Percentiles rank a stretch among this genome's conserved stretches.
These are phyloP conservation scores for Styela plicata DNA, from an alignment of 23 tunicate genomes.

Conservation along the genomic window DNA sequence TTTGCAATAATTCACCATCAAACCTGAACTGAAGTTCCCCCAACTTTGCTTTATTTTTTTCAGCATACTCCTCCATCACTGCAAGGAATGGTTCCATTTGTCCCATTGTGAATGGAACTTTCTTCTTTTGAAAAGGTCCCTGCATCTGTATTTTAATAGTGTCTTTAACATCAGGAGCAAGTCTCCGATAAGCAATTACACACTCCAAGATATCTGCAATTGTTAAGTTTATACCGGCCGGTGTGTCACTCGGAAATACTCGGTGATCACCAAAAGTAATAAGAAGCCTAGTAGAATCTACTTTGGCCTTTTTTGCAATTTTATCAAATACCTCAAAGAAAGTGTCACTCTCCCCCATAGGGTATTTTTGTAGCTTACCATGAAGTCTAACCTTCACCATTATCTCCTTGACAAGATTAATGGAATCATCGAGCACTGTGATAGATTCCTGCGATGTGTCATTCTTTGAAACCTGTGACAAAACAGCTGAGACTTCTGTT, in stretches of 20 bases:
- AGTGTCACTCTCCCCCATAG: conserved; percentile 10
- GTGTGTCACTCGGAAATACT: conserved; percentile 26
- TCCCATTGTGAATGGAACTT: conserved; percentile 25
- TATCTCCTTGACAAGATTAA: conserved; percentile 2
- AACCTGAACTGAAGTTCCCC: neutral
- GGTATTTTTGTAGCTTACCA: conserved; percentile 14
- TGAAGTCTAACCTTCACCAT: conserved; percentile 5
- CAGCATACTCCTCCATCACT: conserved; percentile 24
- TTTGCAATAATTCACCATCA: conserved; percentile 15
- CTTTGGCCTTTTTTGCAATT: conserved; percentile 21
- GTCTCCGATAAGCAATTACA: conserved; percentile 12
- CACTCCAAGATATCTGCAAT: conserved; percentile 27
- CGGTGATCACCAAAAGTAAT: conserved; percentile 16
- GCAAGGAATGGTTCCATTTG: conserved; percentile 9
- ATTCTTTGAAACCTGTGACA: conserved; percentile 15
- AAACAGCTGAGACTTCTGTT: conserved; percentile 20
- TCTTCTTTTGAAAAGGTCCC: conserved; percentile 22
- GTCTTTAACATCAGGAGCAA: conserved; percentile 16
- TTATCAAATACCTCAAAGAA: conserved; percentile 13
- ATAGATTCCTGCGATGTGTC: conserved; percentile 14
- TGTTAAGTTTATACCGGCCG: neutral
- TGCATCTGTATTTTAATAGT: conserved; percentile 29
- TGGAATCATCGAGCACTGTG: neutral
- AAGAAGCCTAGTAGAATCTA: neutral
- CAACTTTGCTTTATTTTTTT: neutral